Conservation (phyloP, 2,888 invertebrate genomes). For the Conistra vaccinii region DNA sequence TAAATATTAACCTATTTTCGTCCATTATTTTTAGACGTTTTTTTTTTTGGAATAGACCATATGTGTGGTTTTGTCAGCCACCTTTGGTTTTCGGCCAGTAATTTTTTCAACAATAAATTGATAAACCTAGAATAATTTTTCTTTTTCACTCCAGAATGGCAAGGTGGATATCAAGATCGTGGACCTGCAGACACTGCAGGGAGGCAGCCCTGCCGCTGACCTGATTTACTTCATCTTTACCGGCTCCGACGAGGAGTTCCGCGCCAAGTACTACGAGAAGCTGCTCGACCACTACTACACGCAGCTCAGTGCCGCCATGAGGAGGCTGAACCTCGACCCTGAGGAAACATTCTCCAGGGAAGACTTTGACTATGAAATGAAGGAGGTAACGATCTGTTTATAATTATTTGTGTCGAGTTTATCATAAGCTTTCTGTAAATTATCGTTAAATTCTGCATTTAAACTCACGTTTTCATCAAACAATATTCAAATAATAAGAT, state of each 20-base stretch:
- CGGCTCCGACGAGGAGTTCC: constrained; percentile 79
- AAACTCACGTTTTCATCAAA: not conserved
- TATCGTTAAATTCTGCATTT: not conserved
- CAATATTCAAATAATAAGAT: not conserved
- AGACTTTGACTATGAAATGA: constrained; percentile 75
- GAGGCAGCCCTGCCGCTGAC: constrained; percentile 75
- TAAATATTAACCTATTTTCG: no score
- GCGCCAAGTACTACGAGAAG: constrained; percentile 68
- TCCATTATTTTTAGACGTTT: no score
- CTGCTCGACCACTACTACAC: constrained; percentile 72
- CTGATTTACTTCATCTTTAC: constrained; percentile 80
- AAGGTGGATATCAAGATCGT: constrained; percentile 71
- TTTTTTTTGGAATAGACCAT: no score
- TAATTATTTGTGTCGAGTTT: not conserved
- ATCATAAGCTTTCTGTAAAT: not conserved
- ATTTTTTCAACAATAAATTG: not conserved
- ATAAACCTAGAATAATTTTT: not conserved
- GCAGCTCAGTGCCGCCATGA: constrained; percentile 70
- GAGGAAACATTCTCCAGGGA: constrained; percentile 74
- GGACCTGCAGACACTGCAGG: constrained; percentile 80
- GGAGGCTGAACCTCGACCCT: constrained; percentile 70
- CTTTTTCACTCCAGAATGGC: constrained; percentile 49
- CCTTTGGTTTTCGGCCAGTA: not conserved
- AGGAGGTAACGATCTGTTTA: constrained; percentile 67
- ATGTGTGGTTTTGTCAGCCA: no score